Evolutionary conservation across 1,140 invertebrate genomes (phyloP).

Genomic region (Drosophila yakuba): DNA sequence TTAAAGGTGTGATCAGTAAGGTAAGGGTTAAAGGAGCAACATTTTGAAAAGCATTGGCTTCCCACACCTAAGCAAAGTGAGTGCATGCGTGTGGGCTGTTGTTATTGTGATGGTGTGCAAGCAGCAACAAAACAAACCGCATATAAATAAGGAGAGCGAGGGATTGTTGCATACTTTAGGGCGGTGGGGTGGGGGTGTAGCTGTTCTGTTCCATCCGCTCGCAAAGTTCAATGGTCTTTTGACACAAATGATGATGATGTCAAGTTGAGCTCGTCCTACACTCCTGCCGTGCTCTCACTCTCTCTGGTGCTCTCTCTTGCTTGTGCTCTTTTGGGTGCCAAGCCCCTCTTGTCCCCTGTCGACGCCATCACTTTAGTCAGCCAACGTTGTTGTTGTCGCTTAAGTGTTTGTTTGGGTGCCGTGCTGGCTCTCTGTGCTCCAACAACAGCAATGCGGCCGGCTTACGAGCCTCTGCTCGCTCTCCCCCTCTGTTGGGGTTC

Average conservation of each 20-base stretch:
- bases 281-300: background rate
- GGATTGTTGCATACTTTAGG: conserved; percentile 27
- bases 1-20: background rate
- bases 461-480: conserved; percentile 25
- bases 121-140: conserved; percentile 54
- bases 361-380: conserved; percentile 35
- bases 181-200: conserved; percentile 6
- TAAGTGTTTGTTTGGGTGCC: conserved; percentile 81
- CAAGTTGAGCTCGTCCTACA: conserved; percentile 74
- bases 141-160: conserved; percentile 18
- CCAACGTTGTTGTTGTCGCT: conserved; percentile 38
- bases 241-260: conserved; percentile 84
- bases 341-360: conserved; percentile 5
- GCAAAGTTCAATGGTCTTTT: conserved; percentile 84
- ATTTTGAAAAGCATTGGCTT: background rate
- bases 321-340: background rate
- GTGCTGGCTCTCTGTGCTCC: conserved; percentile 50
- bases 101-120: conserved; percentile 29
- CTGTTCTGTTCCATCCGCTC: conserved; percentile 35
- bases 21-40: background rate
- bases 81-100: conserved; percentile 2
- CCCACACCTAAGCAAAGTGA: conserved; percentile 4
- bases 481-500: conserved; percentile 5
- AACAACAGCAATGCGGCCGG: conserved; percentile 52
- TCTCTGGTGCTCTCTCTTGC: background rate